Conservation (phyloP, 2,797 vertebrate species). For the Hippoglossus hippoglossus region DNA sequence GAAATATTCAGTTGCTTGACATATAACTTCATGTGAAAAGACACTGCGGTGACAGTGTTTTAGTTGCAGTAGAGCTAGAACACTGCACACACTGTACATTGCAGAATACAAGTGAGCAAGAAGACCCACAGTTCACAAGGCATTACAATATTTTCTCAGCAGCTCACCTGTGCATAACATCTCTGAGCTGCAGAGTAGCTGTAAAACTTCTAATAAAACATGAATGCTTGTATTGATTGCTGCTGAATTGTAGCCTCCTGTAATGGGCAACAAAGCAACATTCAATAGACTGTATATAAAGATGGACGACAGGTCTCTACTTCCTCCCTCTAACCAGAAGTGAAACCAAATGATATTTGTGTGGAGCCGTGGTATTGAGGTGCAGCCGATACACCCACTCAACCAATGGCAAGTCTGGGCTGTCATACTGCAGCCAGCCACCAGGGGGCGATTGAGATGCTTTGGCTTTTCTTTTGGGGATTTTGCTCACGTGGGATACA, state of each 20-base stretch:
- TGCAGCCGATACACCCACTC: too few relatives aligned
- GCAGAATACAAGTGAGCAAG: neutral
- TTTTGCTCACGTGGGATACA: too few relatives aligned
- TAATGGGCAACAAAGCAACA: neutral
- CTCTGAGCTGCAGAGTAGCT: slow-evolving; percentile 1
- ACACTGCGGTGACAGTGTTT: neutral
- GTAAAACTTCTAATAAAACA: slow-evolving; percentile 18
- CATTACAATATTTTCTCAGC: neutral
- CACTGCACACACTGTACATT: neutral
- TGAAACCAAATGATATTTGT: too few relatives aligned
- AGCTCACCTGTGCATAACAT: neutral
- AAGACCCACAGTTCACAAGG: neutral
- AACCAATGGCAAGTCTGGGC: too few relatives aligned
- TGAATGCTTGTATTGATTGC: slow-evolving; percentile 33
- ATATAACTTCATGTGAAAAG: neutral
- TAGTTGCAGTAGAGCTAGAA: neutral
- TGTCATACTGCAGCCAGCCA: too few relatives aligned
- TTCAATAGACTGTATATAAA: too few relatives aligned
- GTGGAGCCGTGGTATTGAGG: too few relatives aligned
- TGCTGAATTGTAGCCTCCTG: slow-evolving; percentile 5
- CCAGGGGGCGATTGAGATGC: too few relatives aligned
- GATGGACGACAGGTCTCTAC: too few relatives aligned
- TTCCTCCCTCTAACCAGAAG: too few relatives aligned
- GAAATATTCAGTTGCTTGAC: neutral
- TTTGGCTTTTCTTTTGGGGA: too few relatives aligned